Evolutionary conservation across 2,888 invertebrate species (phyloP).

Genomic region (Drosophila nr. perissopoda): DNA sequence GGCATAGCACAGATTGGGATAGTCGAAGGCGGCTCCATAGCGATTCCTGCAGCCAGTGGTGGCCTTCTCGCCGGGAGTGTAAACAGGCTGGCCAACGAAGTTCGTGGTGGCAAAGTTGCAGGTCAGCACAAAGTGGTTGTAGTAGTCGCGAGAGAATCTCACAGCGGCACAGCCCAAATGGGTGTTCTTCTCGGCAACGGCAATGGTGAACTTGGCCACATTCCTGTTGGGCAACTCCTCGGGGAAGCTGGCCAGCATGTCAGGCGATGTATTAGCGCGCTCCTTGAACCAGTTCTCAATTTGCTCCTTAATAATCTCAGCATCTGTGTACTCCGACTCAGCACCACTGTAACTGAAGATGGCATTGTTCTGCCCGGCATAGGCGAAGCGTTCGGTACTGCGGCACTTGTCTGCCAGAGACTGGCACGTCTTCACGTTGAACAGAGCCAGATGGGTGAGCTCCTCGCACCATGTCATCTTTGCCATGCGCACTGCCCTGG

Average conservation of each 20-base stretch:
- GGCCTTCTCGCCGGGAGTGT: conserved; percentile 60
- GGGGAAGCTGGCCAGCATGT: conserved; percentile 53
- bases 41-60: conserved; percentile 59
- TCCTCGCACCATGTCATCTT: conserved; percentile 69
- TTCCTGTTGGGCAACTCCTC: conserved; percentile 57
- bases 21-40: conserved; percentile 62
- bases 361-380: conserved; percentile 64
- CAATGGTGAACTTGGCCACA: conserved; percentile 61
- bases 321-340: conserved; percentile 61
- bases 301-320: conserved; percentile 63
- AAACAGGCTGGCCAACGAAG: conserved; percentile 57
- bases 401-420: conserved; percentile 62
- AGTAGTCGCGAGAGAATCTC: conserved; percentile 47
- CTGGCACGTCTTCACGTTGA: conserved; percentile 63
- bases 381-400: conserved; percentile 64
- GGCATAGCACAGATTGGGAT: conserved; percentile 61
- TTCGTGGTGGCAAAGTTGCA: conserved; percentile 65
- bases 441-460: conserved; percentile 51
- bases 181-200: conserved; percentile 61
- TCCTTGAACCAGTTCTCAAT: conserved; percentile 62
- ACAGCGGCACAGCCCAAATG: conserved; percentile 65
- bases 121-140: conserved; percentile 61
- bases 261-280: conserved; percentile 53
- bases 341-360: conserved; percentile 65
- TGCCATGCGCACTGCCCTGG: conserved; percentile 64